Conservation (phyloP, 1,140 invertebrate genomes). For the Eufriesea mexicana region DNA sequence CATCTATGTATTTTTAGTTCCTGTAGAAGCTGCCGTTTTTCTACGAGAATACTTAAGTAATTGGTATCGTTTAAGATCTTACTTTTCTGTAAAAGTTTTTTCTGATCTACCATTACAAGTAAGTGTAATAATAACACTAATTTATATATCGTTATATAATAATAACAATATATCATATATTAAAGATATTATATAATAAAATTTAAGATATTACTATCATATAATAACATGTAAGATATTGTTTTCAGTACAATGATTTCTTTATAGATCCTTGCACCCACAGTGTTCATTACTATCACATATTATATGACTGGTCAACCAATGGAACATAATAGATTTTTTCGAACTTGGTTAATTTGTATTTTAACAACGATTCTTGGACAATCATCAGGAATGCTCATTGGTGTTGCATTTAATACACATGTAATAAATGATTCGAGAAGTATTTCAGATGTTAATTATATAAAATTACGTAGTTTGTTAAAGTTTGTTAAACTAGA, state of each 20-base stretch:
- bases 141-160: background rate
- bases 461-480: background rate
- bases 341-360: slow-evolving; percentile 87
- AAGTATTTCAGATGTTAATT: background rate
- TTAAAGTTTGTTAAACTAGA: background rate
- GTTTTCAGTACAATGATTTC: slow-evolving; percentile 34
- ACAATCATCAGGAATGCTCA: slow-evolving; percentile 89
- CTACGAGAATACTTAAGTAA: slow-evolving; percentile 94
- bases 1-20: slow-evolving; percentile 85
- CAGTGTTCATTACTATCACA: slow-evolving; percentile 88
- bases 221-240: background rate
- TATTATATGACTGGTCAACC: slow-evolving; percentile 93
- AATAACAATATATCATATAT: too few relatives aligned
- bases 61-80: slow-evolving; percentile 93
- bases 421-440: slow-evolving; percentile 80
- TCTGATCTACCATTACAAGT: slow-evolving; percentile 94
- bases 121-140: slow-evolving; percentile 46
- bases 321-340: slow-evolving; percentile 85
- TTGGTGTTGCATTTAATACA: slow-evolving; percentile 88
- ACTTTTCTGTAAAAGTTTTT: slow-evolving; percentile 92
- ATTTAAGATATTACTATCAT: background rate
- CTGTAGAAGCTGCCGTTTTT: slow-evolving; percentile 92
- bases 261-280: slow-evolving; percentile 87
- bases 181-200: too few relatives aligned
- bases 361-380: slow-evolving; percentile 89